These are phyloP conservation scores for Meriones unguiculatus DNA, from an alignment of 2,113 vertebrate genomes.

Conservation along the genomic window DNA sequence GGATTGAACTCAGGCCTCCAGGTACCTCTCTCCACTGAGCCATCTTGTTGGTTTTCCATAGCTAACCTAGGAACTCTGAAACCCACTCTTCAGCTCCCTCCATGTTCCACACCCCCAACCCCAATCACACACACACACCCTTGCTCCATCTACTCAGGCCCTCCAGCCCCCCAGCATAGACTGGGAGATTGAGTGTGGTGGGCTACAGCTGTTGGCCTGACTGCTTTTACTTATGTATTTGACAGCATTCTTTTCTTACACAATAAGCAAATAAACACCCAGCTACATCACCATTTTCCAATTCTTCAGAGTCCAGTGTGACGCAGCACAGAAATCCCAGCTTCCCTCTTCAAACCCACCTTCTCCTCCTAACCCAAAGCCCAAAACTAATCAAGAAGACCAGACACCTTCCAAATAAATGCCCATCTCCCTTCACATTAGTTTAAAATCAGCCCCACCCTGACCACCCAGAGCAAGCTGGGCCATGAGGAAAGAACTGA, in stretches of 20 bases:
- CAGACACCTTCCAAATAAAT: background rate
- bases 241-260: background rate
- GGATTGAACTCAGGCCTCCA: background rate
- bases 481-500: background rate
- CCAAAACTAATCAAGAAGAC: background rate
- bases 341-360: rapidly evolving
- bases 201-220: background rate
- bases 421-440: background rate
- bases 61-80: background rate
- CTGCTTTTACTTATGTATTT: background rate
- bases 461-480: background rate
- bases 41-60: background rate
- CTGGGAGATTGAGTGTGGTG: background rate
- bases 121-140: background rate
- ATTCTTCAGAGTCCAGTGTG: background rate
- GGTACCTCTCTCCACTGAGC: background rate
- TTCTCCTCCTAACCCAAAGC: background rate
- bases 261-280: background rate
- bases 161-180: background rate
- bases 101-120: background rate
- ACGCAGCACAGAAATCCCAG: background rate
- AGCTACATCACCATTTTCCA: rapidly evolving
- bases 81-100: background rate
- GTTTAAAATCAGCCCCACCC: background rate
- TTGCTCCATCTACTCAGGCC: rapidly evolving